Evolutionary conservation across 2,113 vertebrate genomes (phyloP).

Genomic region (Pseudolaguvia tuberculata): DNA sequence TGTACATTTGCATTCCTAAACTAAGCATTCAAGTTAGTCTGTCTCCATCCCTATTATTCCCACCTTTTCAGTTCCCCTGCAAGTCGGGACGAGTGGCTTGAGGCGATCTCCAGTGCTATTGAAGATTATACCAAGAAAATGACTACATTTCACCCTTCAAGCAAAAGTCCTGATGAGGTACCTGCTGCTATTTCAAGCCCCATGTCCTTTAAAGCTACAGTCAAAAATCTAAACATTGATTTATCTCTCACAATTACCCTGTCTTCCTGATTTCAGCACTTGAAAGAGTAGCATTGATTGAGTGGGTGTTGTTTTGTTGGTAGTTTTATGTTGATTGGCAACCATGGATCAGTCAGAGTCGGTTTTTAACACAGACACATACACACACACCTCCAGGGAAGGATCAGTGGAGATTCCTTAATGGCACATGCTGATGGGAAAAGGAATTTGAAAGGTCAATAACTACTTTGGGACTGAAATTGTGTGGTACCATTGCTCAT

Average conservation of each 20-base stretch:
- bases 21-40: not conserved
- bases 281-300: not conserved
- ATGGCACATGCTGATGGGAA: not conserved
- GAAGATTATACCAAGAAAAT: conserved; percentile 91
- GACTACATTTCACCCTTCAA: conserved; percentile 81
- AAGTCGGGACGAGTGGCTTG: conserved; percentile 93
- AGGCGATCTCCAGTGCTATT: conserved; percentile 89
- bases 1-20: conserved; percentile 1
- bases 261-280: not conserved
- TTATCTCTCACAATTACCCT: not conserved
- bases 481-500: not conserved
- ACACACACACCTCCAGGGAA: not conserved
- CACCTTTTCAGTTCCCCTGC: conserved; percentile 77
- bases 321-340: not conserved
- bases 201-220: not conserved
- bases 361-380: not conserved
- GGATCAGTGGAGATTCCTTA: not conserved
- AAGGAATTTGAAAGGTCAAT: not conserved
- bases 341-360: not conserved
- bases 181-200: not conserved
- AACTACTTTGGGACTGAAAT: not conserved
- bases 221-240: not conserved
- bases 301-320: not conserved
- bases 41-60: not conserved
- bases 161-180: conserved; percentile 84